These are phyloP conservation scores for Psilopsiagon aurifrons DNA, from an alignment of 2,113 vertebrate genomes.

Conservation along the genomic window DNA sequence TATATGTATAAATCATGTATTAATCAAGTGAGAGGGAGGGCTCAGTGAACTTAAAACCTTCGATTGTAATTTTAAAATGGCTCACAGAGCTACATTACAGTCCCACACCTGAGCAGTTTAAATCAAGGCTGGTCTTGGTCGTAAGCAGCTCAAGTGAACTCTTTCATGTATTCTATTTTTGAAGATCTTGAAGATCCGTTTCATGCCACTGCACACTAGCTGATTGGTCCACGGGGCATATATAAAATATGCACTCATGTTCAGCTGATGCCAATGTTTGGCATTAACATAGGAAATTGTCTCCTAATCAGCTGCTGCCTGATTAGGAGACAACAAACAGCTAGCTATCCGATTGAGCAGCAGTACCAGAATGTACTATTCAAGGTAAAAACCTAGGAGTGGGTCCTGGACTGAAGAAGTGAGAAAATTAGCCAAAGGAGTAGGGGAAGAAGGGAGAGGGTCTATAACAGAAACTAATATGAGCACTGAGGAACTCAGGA, in stretches of 20 bases:
- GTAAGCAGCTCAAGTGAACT: not conserved
- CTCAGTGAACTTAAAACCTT: not conserved
- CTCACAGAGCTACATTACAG: not conserved
- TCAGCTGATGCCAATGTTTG: not conserved
- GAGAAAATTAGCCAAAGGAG: not conserved
- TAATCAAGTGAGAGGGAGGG: not conserved
- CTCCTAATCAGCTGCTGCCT: not conserved
- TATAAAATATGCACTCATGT: not conserved
- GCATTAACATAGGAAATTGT: not conserved
- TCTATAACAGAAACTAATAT: not conserved
- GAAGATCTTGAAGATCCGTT: not conserved
- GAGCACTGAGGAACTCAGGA: not conserved
- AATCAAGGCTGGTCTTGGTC: not conserved
- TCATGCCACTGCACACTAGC: not conserved
- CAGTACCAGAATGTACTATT: not conserved
- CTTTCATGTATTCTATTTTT: not conserved
- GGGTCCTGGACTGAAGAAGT: not conserved
- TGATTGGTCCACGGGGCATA: not conserved
- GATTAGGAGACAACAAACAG: not conserved
- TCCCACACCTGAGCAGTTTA: not conserved
- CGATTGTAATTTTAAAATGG: not conserved
- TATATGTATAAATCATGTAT: constrained; percentile 19
- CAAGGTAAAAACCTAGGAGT: not conserved
- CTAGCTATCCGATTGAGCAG: not conserved
- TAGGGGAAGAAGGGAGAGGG: not conserved